phyloP scores from a whole-genome alignment of 2,113 vertebrate genomes.

The Neolamprologus hecqui region DNA sequence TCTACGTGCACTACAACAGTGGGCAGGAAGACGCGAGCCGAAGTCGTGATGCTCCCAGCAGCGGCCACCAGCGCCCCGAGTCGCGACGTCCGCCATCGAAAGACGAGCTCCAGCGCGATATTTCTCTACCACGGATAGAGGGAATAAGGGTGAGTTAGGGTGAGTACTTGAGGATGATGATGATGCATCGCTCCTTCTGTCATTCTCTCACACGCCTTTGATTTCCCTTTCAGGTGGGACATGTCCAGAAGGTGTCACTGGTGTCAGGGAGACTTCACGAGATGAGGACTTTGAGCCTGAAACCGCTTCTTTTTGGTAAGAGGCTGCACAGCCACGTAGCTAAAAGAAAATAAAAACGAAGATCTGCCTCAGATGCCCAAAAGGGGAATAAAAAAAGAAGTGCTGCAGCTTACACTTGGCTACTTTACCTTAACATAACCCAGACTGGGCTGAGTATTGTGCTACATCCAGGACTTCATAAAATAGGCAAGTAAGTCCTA shows the following conservation, averaged over 20 bases:
- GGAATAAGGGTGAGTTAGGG: slow-evolving; percentile 84
- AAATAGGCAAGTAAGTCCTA: background rate
- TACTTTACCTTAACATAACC: background rate
- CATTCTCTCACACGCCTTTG: background rate
- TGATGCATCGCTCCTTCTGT: background rate
- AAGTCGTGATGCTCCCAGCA: slow-evolving; percentile 2
- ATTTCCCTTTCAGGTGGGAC: slow-evolving; percentile 77
- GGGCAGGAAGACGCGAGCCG: slow-evolving; percentile 58
- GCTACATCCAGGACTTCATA: background rate
- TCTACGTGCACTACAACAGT: slow-evolving; percentile 90
- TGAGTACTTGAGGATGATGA: background rate
- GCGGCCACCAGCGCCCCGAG: slow-evolving; percentile 17
- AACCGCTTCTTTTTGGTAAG: slow-evolving; percentile 94
- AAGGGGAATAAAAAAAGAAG: background rate
- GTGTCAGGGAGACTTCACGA: slow-evolving; percentile 76
- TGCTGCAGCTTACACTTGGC: background rate
- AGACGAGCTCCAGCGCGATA: slow-evolving; percentile 24
- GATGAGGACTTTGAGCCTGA: slow-evolving; percentile 90
- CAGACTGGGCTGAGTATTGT: background rate
- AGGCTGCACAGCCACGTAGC: background rate
- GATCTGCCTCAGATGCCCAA: background rate
- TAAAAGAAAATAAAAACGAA: background rate
- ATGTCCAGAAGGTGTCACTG: slow-evolving; percentile 86
- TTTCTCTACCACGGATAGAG: slow-evolving; percentile 79
- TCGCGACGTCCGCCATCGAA: slow-evolving; percentile 23